Percentiles rank a stretch among this genome's conserved stretches.
phyloP scores from a whole-genome alignment of 2,113 vertebrate species.

The Cebus imitator region DNA sequence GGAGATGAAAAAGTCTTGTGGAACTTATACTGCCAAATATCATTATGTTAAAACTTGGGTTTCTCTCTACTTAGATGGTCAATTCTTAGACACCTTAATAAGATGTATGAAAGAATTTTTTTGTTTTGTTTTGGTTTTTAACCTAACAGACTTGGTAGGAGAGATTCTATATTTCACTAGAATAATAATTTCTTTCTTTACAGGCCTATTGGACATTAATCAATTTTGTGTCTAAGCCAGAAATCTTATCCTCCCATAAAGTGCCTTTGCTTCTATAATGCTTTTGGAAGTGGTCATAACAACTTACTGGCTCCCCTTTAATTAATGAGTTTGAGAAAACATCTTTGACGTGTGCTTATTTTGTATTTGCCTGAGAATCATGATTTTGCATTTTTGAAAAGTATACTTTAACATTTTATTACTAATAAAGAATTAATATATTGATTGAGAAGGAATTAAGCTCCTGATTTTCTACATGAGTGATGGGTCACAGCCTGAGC shows the following conservation, averaged over 20 bases:
- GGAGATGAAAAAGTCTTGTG: neutral
- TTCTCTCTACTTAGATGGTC: neutral
- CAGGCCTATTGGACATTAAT: neutral
- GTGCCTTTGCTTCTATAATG: neutral
- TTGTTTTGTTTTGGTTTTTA: neutral
- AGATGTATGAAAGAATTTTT: neutral
- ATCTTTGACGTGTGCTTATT: neutral
- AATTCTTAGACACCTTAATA: neutral
- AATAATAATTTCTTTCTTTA: neutral
- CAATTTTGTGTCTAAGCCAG: neutral
- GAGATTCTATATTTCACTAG: neutral
- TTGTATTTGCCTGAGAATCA: neutral
- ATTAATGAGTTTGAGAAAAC: neutral
- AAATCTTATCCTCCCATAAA: neutral
- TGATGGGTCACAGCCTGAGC: neutral
- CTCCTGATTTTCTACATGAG: neutral
- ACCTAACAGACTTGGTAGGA: neutral
- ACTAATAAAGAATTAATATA: neutral
- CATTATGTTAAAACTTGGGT: neutral
- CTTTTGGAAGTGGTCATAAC: neutral
- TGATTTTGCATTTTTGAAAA: neutral
- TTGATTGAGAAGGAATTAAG: neutral
- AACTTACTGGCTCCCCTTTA: neutral
- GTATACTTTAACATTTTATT: neutral
- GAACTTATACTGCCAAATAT: neutral